Evolutionary conservation across 1,140 invertebrate genomes (phyloP).

Genomic region (Venustaconcha ellipsiformis): DNA sequence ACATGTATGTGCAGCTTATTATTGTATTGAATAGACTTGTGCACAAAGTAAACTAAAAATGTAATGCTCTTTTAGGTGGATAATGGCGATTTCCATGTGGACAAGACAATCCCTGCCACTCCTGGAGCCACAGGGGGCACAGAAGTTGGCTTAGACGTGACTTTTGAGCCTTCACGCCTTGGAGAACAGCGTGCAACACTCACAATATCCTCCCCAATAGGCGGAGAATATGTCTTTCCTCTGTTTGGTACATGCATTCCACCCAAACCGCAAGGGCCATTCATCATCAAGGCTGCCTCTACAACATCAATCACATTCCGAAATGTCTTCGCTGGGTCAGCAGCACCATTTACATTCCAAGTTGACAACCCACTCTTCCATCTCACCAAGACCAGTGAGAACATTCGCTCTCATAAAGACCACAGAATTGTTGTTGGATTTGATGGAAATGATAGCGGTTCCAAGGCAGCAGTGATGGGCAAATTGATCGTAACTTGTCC

Average conservation of each 20-base stretch:
- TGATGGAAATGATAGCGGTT: constrained; percentile 64
- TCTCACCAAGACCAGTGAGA: constrained; percentile 65
- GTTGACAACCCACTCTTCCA: constrained; percentile 69
- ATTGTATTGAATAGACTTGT: too few relatives aligned
- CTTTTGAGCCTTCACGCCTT: constrained; percentile 67
- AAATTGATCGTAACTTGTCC: constrained; percentile 68
- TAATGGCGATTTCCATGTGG: constrained; percentile 67
- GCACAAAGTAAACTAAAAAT: too few relatives aligned
- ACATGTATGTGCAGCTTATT: too few relatives aligned
- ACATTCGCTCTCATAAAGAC: constrained; percentile 64
- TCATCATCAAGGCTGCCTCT: constrained; percentile 63
- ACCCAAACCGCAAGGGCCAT: constrained; percentile 70
- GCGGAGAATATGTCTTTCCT: constrained; percentile 68
- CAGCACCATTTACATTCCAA: constrained; percentile 64
- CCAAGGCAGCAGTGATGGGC: constrained; percentile 67
- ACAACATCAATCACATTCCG: constrained; percentile 65
- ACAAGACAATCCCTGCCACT: constrained; percentile 66
- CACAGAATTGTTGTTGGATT: constrained; percentile 68
- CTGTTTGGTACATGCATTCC: constrained; percentile 64
- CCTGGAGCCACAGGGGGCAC: constrained; percentile 65
- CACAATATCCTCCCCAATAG: constrained; percentile 58
- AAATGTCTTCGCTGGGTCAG: constrained; percentile 66
- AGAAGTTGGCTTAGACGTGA: constrained; percentile 66
- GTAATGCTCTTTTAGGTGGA: constrained; percentile 56
- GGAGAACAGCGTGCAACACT: constrained; percentile 63